Base-by-base conservation (phyloP, 2,113 vertebrate species). In the Scopus umbretta region DNA sequence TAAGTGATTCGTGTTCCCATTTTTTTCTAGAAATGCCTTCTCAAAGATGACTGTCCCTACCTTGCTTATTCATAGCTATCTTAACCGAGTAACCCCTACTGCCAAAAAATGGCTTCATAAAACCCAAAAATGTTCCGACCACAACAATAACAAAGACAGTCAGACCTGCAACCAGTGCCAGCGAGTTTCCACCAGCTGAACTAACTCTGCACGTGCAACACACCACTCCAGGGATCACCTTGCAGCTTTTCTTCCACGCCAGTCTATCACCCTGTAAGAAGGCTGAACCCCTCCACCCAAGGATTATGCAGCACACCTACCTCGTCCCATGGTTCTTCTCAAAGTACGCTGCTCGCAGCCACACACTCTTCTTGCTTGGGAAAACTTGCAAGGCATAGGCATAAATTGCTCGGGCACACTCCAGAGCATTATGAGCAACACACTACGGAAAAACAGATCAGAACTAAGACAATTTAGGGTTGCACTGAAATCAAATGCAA, bases 291-390 rank as follows among this genome's bases (percentile, higher is more conserved):
- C 16, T 49, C 16, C 62, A 49, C 0, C 2, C 34, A 14, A 50
- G 63, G 74, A 23, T 15, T 0, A 10, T 3, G 11, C 79, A 32
- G 42, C 36, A 42, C 34, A n/a, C 26, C 0, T 86, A 99, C 99
- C 99, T 99, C 29, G 99, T 99, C 22, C 99, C 99, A 0, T 99
- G 98, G 96, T 99, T 99, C 97, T 99, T 99, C 83, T 99, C 99
- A 56, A 99, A 99, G 97, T 99, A 99, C 0, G 99, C 99, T 3
- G 99, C 99, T 91, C 99, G 96, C 45, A 99, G 98, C 99, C 99
- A 99, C 80, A 99, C 99, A 0, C 99, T 99, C 97, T 99, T 99
- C 97, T 99, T 99, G 98, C 99, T 99, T 4, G 99, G 99, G 90
- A 99, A 99, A 40, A 99, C 99, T 95, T 99, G 99, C 61, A 99